These are phyloP conservation scores for Meteorus cinctellus DNA, from an alignment of 2,888 invertebrate species.

Conservation along the genomic window DNA sequence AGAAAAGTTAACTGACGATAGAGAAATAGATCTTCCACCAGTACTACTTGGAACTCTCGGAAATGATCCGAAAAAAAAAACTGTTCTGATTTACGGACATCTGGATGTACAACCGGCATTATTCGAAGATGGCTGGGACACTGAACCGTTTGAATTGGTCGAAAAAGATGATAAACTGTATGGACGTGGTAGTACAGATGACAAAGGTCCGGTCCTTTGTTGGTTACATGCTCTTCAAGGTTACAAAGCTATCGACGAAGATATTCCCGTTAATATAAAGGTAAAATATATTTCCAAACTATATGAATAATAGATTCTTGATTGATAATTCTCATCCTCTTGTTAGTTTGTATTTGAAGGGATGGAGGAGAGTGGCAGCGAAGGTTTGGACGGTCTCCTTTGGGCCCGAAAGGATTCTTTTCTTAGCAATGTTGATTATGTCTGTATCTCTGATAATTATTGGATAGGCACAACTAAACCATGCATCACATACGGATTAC, in stretches of 20 bases:
- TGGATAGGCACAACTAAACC: constrained; percentile 98
- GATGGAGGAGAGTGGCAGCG: constrained; percentile 98
- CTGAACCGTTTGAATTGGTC: constrained; percentile 93
- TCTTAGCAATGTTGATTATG: constrained; percentile 89
- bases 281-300: constrained; percentile 51
- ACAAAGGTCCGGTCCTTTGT: constrained; percentile 95
- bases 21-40: constrained; percentile 86
- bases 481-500: constrained; percentile 96
- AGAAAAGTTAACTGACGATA: constrained; percentile 83
- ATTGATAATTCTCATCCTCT: constrained; percentile 29
- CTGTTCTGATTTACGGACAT: constrained; percentile 96
- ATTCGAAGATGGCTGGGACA: constrained; percentile 95
- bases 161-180: constrained; percentile 92
- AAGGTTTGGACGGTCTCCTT: constrained; percentile 93
- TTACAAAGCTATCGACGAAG: constrained; percentile 82
- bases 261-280: constrained; percentile 84
- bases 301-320: neutral
- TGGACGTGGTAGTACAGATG: constrained; percentile 94
- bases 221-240: constrained; percentile 97
- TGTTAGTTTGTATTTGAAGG: constrained; percentile 93
- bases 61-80: constrained; percentile 88
- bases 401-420: constrained; percentile 81
- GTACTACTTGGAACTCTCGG: constrained; percentile 88
- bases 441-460: constrained; percentile 99
- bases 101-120: constrained; percentile 98